Base-by-base conservation (phyloP, 30 jellyfish, hydroid and myxozoan genomes). In the Turritopsis dohrnii region DNA sequence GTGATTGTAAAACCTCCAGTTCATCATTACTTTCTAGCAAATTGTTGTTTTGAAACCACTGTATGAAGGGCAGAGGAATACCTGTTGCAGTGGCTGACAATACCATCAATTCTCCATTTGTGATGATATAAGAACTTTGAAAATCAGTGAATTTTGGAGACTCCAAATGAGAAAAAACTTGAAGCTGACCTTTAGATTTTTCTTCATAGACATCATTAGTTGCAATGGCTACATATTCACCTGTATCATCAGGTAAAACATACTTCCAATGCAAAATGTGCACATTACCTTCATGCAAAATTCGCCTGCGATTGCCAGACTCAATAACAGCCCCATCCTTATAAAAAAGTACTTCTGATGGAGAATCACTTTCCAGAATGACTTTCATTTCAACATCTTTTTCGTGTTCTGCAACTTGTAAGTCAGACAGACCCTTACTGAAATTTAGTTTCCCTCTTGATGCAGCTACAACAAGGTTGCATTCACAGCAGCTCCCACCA, bases 201-300 rank as follows among this genome's bases (percentile, higher is more conserved):
- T 82, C 89, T 53, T 82, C 89, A 3, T 96, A 96, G 76, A 31
- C 82, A 26, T 53, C 41, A 72, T 89, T 89, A 0, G 95, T 86
- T 1, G 96, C 97, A 8, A 85, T 90, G 84, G 96, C 96, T 66
- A 85, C 85, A 92, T 94, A 94, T 74, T 94, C 99, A 27, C 99
- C 99, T 22, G 89, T 72, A 79, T 94, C 99, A 30, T 29, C 89
- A 1, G 28, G 73, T 21, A 41, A 71, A 24, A 82, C 81, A 71
- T 82, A 82, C 52, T 82, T 82, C 86, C 86, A 82, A 17, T 23
- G 52, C 27, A 82, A 71, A 28, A 71, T 1, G 29, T 82, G 89
- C 41, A 8, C 53, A 66, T 65, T 23, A 23, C 65, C 83, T 16
- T 82, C 89, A 25, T 71, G 89, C 1, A 71, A 24, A 7, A 82